Evolutionary conservation across 2,888 invertebrate genomes (phyloP).

Genomic region (Cephus nigrinus): DNA sequence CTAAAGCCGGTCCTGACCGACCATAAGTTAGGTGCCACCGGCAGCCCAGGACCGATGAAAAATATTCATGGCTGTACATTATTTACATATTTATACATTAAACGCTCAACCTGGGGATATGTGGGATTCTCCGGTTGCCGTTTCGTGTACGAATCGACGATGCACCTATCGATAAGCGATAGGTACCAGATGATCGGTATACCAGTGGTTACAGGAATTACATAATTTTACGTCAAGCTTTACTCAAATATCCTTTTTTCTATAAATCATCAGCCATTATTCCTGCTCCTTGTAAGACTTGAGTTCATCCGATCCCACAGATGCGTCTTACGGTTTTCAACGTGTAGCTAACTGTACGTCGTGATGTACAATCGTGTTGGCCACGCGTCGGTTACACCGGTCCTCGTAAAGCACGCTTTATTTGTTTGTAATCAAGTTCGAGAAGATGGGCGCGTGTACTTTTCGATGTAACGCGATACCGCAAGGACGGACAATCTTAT

Average conservation of each 20-base stretch:
- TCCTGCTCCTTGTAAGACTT: background rate
- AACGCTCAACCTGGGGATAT: constrained; percentile 36
- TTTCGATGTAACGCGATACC: constrained; percentile 34
- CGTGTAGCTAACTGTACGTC: background rate
- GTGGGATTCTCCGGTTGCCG: constrained; percentile 35
- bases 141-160: background rate
- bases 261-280: background rate
- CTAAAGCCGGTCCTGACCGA: constrained; percentile 38
- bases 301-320: background rate
- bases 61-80: constrained; percentile 54
- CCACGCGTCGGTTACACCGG: background rate
- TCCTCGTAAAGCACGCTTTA: constrained; percentile 20
- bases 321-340: background rate
- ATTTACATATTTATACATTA: constrained; percentile 62
- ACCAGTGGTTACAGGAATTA: background rate
- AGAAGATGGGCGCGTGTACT: constrained; percentile 15
- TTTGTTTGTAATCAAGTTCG: constrained; percentile 22
- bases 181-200: background rate
- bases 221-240: background rate
- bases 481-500: constrained; percentile 31
- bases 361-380: background rate
- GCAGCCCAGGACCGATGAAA: constrained; percentile 51
- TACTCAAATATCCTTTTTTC: background rate
- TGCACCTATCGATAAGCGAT: constrained; percentile 10
- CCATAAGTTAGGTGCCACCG: constrained; percentile 60